Conservation (phyloP, 1,140 invertebrate genomes). For the fruit fly (Drosophila melanogaster) region Release_6_plus_ISO1_MT NT_033777.3:13619501-13620000, state of each 20-base stretch:
- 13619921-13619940: conserved; percentile 55
- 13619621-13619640: conserved; percentile 35
- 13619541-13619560: conserved; percentile 75
- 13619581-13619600: conserved; percentile 78
- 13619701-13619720: conserved; percentile 67
- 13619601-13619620: conserved; percentile 83
- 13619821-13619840: background rate
- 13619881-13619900: conserved; percentile 61
- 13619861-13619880: conserved; percentile 6
- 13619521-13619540: conserved; percentile 29
- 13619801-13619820: background rate
- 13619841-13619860: background rate
- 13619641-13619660: background rate
- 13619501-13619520: conserved; percentile 38
- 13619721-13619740: conserved; percentile 81
- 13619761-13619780: conserved; percentile 23
- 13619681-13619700: conserved; percentile 30
- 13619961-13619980: conserved; percentile 80
- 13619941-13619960: conserved; percentile 59
- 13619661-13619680: conserved; percentile 31
- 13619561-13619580: conserved; percentile 78
- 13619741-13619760: conserved; percentile 77
- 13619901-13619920: conserved; percentile 68
- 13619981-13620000: conserved; percentile 79
- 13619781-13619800: background rate